Base-by-base conservation (phyloP, 2,888 invertebrate genomes). In the Lutraria lutraria region DNA sequence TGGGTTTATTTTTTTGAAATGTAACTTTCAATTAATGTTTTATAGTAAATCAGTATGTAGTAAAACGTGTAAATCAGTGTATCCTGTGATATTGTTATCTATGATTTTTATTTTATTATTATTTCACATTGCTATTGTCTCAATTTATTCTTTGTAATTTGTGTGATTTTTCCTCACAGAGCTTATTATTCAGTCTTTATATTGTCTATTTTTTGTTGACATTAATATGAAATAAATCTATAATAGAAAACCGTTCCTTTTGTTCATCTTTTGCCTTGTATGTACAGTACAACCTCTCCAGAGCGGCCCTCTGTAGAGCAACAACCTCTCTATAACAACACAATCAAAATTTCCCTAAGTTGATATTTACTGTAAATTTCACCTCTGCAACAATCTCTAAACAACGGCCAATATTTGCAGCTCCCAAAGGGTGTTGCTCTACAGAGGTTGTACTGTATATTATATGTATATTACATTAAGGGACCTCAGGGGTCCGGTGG, bases 61-160 rank as follows among this genome's bases (percentile, higher is more conserved):
- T 68, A 25, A 68, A 68, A 68, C 25, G 63, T 68, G 10, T 68
- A 68, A 21, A 63, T 68, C n/a, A n/a, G 25, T 68, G 63, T 68
- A 56, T 56, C 13, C 76, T 76, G 76, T 76, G 76, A 76, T 76
- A 76, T 34, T 76, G 76, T 76, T 76, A 34, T 76, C 6, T 34
- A 31, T 19, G 31, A 10, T 31, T 31, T 76, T 76, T 31, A 13
- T 25, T 76, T 76, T 76, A 16, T 16, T 76, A 34, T 76, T 31
- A 76, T 76, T 76, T 76, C 63, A 68, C 63, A 25, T 68, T 68
- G 63, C 31, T 76, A 76, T 76, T 76, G 76, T 76, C 76, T 76
- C 16, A 76, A 31, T 76, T 76, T 25, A 76, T 76, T 76, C 31
- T 31, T 16, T 34, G 76, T 76, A 76, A 10, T 76, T 76, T 76